phyloP scores from a whole-genome alignment of 2,888 invertebrate species.

The Stenchaetothrips biformis region DNA sequence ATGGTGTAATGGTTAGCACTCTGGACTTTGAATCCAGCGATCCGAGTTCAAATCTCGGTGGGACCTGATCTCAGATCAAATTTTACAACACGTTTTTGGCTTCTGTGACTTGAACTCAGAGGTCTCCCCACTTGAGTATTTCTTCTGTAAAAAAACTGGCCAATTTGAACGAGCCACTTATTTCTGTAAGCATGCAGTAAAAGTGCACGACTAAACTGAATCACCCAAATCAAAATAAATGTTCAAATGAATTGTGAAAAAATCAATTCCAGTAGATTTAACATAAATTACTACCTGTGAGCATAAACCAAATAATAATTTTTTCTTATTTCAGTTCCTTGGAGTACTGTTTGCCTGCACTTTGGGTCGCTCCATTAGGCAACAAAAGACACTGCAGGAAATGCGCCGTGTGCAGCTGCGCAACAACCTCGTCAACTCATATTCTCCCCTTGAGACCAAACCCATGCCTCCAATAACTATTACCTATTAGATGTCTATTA shows the following conservation, averaged over 20 bases:
- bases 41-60: conserved; percentile 60
- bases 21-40: conserved; percentile 61
- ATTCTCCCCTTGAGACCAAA: conserved; percentile 30
- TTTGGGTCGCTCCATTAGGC: conserved; percentile 28
- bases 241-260: too few species aligned
- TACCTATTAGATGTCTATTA: neutral
- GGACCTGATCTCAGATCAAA: conserved; percentile 45
- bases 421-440: conserved; percentile 44
- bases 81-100: neutral
- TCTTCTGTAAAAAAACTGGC: too few species aligned
- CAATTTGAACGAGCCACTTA: too few species aligned
- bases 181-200: neutral
- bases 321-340: conserved; percentile 32
- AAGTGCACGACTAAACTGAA: too few species aligned
- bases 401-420: neutral
- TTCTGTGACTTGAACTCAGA: too few species aligned
- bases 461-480: conserved; percentile 26
- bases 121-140: neutral
- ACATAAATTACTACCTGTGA: too few species aligned
- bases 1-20: conserved; percentile 63
- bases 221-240: neutral
- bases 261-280: too few species aligned
- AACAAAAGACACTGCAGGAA: neutral
- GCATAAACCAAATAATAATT: too few species aligned
- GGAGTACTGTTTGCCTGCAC: conserved; percentile 37